Evolutionary conservation across 2,888 invertebrate species (phyloP), one percentile per base, ranked within the genome.

Genomic region (Pachycephus smyrnensis): DNA sequence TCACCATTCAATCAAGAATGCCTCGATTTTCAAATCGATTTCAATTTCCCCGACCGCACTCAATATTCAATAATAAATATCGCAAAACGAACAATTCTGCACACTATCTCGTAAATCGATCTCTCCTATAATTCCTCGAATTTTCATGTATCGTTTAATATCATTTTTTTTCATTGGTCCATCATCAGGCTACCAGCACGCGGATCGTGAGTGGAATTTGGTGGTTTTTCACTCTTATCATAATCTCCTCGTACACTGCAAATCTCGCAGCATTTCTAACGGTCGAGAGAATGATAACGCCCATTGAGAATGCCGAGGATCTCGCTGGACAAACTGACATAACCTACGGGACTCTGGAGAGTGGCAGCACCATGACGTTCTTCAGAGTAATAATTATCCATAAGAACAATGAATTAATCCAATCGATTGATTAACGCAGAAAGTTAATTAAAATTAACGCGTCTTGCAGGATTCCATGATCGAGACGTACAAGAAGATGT

Each of bases 141-240:
- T 23, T 23, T 9, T 0, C 23, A 4, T 6, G 23, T 55, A 9
- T 55, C 40, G 9, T 23, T 23, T 55, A 23, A 55, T 55, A 23
- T 0, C 6, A 23, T 23, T 55, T 23, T 40, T 15, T 55, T 1
- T 2, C 9, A 55, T 55, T 9, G 40, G 23, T 55, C 40, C 1
- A 30, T 32, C 68, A 15, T 69, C 87, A 94, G 94, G 94, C 94
- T 1, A 93, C 94, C 6, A 94, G 94, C 73, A 97, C 97, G 0
- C 93, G 97, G 77, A 95, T 97, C 79, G 96, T 97, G 1, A 96
- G 97, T 74, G 96, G 95, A 11, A 95, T 95, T 85, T 98, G 98
- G 97, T 98, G 97, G 96, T 97, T 98, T 90, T 97, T 98, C 91
- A 97, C 97, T 0, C 92, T 98, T 37, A 97, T 98, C 86, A 97